Base-by-base conservation (phyloP, 1,140 invertebrate species). In the Aplysia californica region DNA sequence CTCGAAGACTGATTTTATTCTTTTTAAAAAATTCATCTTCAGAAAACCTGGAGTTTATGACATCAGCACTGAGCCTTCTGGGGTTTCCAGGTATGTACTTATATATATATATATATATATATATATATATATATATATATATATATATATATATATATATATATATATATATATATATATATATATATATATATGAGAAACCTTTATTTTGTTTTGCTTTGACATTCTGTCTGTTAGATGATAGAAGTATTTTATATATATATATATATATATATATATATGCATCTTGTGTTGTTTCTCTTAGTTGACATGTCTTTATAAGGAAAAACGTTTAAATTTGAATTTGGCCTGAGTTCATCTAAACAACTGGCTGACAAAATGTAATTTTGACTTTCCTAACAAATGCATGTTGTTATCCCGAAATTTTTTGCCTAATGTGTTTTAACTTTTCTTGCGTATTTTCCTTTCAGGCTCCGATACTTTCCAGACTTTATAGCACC, bases 401-500 rank as follows among this genome's bases (percentile, higher is more conserved):
- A n/a, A 10, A 50, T 10, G n/a, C n/a, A n/a, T 15, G 44, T 10
- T 50, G 10, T 50, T 50, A 10, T 50, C 10, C n/a, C 44, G n/a
- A n/a, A 50, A 10, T 6, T 15, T 23, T 6, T 6, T 3, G 4
- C 56, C 4, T 10, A 23, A 15, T 23, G 23, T 10, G 6, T 35
- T 18, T 31, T 18, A 23, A 20, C 10, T 55, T 21, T 5, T 1
- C 21, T 59, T 15, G 31, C 23, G 23, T 26, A 38, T 55, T 69
- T 58, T 55, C 61, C 21, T 83, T 84, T 35, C 70, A 89, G 88
- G 69, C 38, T 89, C 55, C 76, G 84, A 39, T 84, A 85, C 58
- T 87, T 89, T 61, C 89, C 88, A 33, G 79, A 87, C 31, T 91
- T 90, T 78, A 78, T 91, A 76, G 88, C 87, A 3, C 68, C 83